A percentile compares a stretch with the other conserved stretches of the same genome.
Conservation (phyloP, 2,113 vertebrate species). For the Odocoileus hemionus region DNA sequence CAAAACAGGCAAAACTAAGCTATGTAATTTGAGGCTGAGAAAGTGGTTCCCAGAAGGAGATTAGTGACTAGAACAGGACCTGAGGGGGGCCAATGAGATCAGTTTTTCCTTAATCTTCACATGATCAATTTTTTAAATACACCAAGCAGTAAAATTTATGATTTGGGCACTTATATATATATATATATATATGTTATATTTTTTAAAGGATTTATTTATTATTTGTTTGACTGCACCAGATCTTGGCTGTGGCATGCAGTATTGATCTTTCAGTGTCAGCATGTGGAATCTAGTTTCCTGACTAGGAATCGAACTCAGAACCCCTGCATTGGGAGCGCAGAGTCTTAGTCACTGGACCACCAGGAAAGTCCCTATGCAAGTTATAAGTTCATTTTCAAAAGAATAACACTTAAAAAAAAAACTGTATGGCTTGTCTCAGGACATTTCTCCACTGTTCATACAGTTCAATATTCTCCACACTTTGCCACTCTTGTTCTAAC, state of each 20-base stretch:
- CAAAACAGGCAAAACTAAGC: background rate
- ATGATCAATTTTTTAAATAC: background rate
- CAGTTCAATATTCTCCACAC: background rate
- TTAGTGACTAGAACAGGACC: background rate
- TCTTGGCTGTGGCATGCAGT: background rate
- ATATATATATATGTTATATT: background rate
- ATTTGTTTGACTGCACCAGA: background rate
- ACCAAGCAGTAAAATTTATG: background rate
- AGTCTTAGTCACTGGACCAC: background rate
- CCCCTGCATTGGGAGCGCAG: background rate
- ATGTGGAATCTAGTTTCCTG: background rate
- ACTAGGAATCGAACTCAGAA: background rate
- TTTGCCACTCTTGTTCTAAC: background rate
- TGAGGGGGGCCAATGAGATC: too few species aligned
- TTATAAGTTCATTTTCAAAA: background rate
- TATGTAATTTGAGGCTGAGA: background rate
- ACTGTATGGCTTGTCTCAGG: background rate
- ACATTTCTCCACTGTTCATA: background rate
- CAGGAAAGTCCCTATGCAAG: background rate
- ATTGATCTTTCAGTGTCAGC: background rate
- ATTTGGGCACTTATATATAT: background rate
- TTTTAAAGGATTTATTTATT: background rate
- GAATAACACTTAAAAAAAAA: background rate
- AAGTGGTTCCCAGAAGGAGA: background rate
- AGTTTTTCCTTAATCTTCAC: background rate